Base-by-base conservation (phyloP, 2,888 invertebrate genomes). In the Coelinius sp. region DNA sequence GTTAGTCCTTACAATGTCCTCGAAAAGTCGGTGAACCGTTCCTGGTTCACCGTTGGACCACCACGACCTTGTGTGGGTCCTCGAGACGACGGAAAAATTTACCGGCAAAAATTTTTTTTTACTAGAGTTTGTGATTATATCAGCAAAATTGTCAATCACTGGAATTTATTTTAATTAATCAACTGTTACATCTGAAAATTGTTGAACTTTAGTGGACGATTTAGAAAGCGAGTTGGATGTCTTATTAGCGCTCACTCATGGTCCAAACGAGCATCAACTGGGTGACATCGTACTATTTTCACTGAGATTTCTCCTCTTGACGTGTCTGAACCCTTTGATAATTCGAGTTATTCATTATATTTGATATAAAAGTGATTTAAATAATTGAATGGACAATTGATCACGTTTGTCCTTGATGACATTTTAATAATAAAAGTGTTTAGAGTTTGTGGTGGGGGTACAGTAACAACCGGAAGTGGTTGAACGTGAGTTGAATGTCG, bases 191-290 rank as follows among this genome's bases (percentile, higher is more conserved):
- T 31, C 24, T 35, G 68, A 56, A n/a, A 68, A 73, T 56, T 67
- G 67, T 70, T 72, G 70, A 68, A 68, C 68, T 63, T 66, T 53
- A 17, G 52, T 69, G 72, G 38, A 66, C 71, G 8, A 49, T 69
- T 75, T 68, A 70, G 70, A 70, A 69, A 73, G 75, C 56, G 75
- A 75, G 75, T 71, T 75, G 73, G 75, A 69, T 71, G 69, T 70
- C 63, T 62, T 69, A 73, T 75, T 59, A 59, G 59, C 59, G 59
- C 59, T n/a, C 31, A 59, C 35, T 31, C 31, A 59, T 59, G 59
- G 59, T 35, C 31, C 59, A 31, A 59, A 8, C 24, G 53, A 25
- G 53, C 25, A 53, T 53, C 53, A 25, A 25, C n/a, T n/a, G 53
- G 25, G 53, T 53, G 35, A 31, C 14, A 35, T 59, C 59, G 31